These are phyloP conservation scores for Chaetophractus vellerosus DNA, from an alignment of 2,797 vertebrate species.

Conservation along the genomic window DNA sequence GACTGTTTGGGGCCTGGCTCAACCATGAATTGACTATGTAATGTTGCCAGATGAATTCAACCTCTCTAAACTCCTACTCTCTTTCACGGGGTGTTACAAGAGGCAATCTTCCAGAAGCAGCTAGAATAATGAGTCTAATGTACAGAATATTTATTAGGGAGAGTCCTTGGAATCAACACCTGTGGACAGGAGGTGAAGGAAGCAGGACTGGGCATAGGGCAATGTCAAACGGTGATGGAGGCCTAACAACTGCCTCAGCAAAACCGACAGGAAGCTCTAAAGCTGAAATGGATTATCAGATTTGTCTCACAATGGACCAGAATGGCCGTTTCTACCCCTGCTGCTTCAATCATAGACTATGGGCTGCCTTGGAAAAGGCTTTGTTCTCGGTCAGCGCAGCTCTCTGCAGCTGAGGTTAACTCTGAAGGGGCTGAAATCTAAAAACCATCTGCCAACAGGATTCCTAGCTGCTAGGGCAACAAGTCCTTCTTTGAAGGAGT, in stretches of 20 bases:
- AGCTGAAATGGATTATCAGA: accelerated
- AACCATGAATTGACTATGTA: not conserved
- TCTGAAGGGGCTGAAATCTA: not conserved
- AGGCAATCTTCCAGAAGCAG: not conserved
- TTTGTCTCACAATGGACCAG: not conserved
- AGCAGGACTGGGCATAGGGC: not conserved
- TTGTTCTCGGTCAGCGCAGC: not conserved
- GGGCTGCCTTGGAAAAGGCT: not conserved
- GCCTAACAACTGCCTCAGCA: not conserved
- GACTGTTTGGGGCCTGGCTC: not conserved
- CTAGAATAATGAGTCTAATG: not conserved
- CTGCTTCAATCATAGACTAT: no score
- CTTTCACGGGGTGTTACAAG: not conserved
- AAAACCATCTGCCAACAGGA: not conserved
- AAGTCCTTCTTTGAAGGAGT: not conserved
- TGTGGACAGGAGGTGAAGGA: not conserved
- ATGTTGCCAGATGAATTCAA: not conserved
- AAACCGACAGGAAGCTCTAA: not conserved
- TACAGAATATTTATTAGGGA: not conserved
- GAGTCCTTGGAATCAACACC: not conserved
- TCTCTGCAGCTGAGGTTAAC: not conserved
- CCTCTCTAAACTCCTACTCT: not conserved
- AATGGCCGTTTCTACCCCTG: not conserved
- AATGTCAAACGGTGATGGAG: not conserved
- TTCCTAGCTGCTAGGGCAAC: no score